These are phyloP conservation scores for Bungarus multicinctus DNA, from an alignment of 2,113 vertebrate species.

Conservation along the genomic window DNA sequence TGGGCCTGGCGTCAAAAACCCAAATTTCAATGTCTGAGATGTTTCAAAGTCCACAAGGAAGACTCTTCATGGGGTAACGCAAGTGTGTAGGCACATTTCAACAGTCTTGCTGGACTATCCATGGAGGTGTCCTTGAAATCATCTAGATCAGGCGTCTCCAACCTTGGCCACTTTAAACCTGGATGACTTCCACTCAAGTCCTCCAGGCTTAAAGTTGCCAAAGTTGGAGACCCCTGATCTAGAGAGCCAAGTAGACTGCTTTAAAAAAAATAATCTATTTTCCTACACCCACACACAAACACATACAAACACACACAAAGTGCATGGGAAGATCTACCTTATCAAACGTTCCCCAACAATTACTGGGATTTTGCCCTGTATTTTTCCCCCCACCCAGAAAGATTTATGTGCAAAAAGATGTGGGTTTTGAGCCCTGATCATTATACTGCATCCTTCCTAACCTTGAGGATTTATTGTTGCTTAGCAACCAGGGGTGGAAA, in stretches of 20 bases:
- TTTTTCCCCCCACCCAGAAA: background rate
- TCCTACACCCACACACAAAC: no score
- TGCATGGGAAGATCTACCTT: background rate
- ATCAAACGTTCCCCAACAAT: background rate
- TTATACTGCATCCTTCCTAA: background rate
- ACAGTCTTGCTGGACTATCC: background rate
- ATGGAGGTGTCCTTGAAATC: background rate
- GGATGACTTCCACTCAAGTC: no score
- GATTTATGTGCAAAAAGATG: background rate
- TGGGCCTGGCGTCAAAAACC: background rate
- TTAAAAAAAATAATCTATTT: no score
- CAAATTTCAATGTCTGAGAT: background rate
- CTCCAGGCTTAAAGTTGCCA: no score
- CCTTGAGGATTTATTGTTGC: background rate
- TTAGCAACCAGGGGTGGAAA: background rate
- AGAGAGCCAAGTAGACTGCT: no score
- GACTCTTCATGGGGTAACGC: background rate
- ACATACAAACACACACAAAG: no score
- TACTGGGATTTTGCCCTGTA: background rate
- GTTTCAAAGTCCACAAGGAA: background rate
- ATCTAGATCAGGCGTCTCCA: background rate
- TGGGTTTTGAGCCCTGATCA: background rate
- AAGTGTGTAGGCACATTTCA: background rate
- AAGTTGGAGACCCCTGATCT: no score
- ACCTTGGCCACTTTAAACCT: no score